Base-by-base conservation (phyloP, 2,113 vertebrate species). In the Theristicus caerulescens region DNA sequence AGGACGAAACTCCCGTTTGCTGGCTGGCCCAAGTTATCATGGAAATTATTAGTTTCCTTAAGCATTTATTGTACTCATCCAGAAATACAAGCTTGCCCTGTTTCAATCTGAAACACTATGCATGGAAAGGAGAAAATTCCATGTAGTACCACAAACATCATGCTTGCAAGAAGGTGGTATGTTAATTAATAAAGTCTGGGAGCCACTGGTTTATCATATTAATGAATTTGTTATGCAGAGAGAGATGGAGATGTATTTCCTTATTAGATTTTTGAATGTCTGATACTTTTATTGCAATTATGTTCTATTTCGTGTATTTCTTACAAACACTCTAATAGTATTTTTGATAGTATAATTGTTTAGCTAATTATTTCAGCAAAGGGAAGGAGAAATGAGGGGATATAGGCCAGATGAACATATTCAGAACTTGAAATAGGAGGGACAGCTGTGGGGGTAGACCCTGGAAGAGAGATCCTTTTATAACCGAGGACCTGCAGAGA, bases 21-120 rank as follows among this genome's bases (percentile, higher is more conserved):
- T 86, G 88, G 40, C 92, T 90, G 84, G 79, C 38, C 73, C 64
- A 64, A 52, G 71, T 95, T 93, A 94, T 93, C 78, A 74, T 90
- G 92, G 92, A 96, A 96, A 93, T 96, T 95, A 86, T 73, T 96
- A 66, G 88, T 86, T 96, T 96, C 92, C 90, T 96, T 66, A 86
- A 81, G 59, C 38, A 51, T 54, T 88, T 95, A 44, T 94, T 93
- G 71, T 95, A 74, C 51, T 90, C n/a, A 66, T 32, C 93, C 82
- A 77, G 86, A 96, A 97, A 95, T 71, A 96, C 95, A 92, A 83
- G 95, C 86, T 93, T 81, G 61, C 90, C 90, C n/a, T 88, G 67
- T 95, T 97, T 88, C 4, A 2, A 47, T 88, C 32, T 73, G 69
- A 70, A 93, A 58, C 67, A 55, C 38, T 67, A 0, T 52, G 55